Conservation (phyloP, 2,797 vertebrate genomes). For the Trematomus bernacchii region DNA sequence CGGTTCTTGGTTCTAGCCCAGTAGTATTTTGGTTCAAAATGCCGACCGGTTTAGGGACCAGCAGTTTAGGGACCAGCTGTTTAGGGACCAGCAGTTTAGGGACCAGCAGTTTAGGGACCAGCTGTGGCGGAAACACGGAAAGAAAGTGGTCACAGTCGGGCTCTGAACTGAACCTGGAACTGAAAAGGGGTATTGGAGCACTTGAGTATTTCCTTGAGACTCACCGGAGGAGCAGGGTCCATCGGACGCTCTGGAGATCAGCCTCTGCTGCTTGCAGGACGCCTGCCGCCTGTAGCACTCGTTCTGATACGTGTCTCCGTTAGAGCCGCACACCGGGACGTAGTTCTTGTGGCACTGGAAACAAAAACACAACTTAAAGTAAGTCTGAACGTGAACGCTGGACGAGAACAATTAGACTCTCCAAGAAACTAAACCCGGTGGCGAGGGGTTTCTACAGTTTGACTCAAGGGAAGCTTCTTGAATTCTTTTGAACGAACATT, state of each 20-base stretch:
- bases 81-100: too few relatives aligned
- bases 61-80: too few relatives aligned
- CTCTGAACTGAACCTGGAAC: too few relatives aligned
- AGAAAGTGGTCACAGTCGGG: too few relatives aligned
- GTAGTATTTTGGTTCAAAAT: too few relatives aligned
- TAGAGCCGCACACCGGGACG: conserved; percentile 95
- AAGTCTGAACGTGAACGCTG: conserved; percentile 6
- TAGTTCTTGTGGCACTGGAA: conserved; percentile 95
- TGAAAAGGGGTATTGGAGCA: too few relatives aligned
- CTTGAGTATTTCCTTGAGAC: conserved; percentile 47
- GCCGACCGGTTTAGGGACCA: too few relatives aligned
- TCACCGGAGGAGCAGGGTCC: conserved; percentile 93
- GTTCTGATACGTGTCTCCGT: conserved; percentile 97
- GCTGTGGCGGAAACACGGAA: too few relatives aligned
- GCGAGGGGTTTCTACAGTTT: neutral
- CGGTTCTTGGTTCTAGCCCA: too few relatives aligned
- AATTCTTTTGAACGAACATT: too few relatives aligned
- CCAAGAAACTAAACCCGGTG: neutral
- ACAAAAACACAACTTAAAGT: conserved; percentile 46
- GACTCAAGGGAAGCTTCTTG: too few relatives aligned
- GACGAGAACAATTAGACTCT: neutral
- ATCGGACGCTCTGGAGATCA: conserved; percentile 90
- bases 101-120: too few relatives aligned
- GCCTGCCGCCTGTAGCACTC: conserved; percentile 95
- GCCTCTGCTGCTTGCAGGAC: conserved; percentile 94